A percentile compares a stretch with the other conserved stretches of the same genome.
Conservation (phyloP, 2,113 vertebrate genomes). For the human (Homo sapiens) region GRCh38 chr1:168879001-168879500, state of each 20-base stretch:
- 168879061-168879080: background rate
- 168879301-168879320: background rate
- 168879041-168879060: background rate
- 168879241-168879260: background rate
- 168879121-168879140: background rate
- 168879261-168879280: background rate
- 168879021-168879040: background rate
- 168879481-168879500: background rate
- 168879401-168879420: background rate
- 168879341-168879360: background rate
- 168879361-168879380: background rate
- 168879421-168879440: background rate
- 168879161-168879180: background rate
- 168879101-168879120: background rate
- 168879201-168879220: background rate
- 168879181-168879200: background rate
- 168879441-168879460: background rate
- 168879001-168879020: background rate
- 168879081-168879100: background rate
- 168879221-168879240: background rate
- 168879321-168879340: background rate
- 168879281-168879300: background rate
- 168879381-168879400: background rate
- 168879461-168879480: background rate
- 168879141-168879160: background rate